phyloP scores from a whole-genome alignment of 2,888 invertebrate species.

The Lasioglossum lativentre region DNA sequence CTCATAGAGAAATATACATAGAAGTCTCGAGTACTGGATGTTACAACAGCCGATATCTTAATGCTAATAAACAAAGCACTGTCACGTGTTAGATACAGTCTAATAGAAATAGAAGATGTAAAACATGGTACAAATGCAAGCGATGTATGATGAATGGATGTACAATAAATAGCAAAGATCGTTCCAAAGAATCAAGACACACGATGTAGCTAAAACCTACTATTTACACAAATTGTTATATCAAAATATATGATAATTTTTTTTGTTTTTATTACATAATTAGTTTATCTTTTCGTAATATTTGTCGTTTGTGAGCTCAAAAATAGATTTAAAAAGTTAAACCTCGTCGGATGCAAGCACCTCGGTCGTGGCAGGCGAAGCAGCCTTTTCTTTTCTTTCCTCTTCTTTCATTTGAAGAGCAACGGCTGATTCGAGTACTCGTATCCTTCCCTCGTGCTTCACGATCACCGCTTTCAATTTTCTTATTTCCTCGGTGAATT shows the following conservation, averaged over 20 bases:
- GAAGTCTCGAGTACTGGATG: slow-evolving; percentile 78
- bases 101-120: slow-evolving; percentile 69
- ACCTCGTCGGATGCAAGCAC: slow-evolving; percentile 83
- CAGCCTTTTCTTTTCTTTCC: slow-evolving; percentile 81
- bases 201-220: slow-evolving; percentile 81
- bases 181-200: slow-evolving; percentile 80
- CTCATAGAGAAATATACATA: slow-evolving; percentile 75
- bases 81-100: slow-evolving; percentile 50
- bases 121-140: slow-evolving; percentile 73
- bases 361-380: slow-evolving; percentile 79
- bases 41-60: slow-evolving; percentile 68
- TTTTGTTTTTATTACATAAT: slow-evolving; percentile 75
- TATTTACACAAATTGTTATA: slow-evolving; percentile 85
- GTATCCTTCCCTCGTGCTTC: slow-evolving; percentile 95
- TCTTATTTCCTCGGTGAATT: slow-evolving; percentile 94
- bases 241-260: slow-evolving; percentile 83
- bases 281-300: slow-evolving; percentile 72
- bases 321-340: slow-evolving; percentile 72
- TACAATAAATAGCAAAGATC: slow-evolving; percentile 84
- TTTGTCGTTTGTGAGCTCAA: slow-evolving; percentile 55
- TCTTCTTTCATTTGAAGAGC: slow-evolving; percentile 84
- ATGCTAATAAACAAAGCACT: slow-evolving; percentile 57
- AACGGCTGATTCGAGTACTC: slow-evolving; percentile 90
- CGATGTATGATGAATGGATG: slow-evolving; percentile 79
- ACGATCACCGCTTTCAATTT: slow-evolving; percentile 97